These are phyloP conservation scores for Genyomyrus donnyi DNA, from an alignment of 2,113 vertebrate genomes.

Conservation along the genomic window DNA sequence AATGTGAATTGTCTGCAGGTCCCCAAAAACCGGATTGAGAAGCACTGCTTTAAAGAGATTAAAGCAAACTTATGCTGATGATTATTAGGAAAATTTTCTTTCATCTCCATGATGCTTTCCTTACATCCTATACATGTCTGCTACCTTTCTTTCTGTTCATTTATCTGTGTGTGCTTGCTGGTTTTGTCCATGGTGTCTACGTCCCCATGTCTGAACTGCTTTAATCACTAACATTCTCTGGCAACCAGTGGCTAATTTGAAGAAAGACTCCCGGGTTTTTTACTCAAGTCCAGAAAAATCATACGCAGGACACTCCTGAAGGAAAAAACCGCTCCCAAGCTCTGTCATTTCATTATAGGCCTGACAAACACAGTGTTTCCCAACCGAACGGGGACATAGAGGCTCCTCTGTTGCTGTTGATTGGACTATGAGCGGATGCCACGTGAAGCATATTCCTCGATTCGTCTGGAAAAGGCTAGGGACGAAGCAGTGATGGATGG, in stretches of 20 bases:
- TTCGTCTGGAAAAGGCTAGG: neutral
- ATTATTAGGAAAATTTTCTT: neutral
- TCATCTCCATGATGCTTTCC: neutral
- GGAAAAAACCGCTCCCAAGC: neutral
- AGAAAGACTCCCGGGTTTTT: neutral
- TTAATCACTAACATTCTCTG: conserved; percentile 1
- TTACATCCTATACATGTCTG: neutral
- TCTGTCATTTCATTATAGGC: neutral
- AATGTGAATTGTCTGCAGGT: neutral
- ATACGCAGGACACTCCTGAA: neutral
- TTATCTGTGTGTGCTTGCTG: neutral
- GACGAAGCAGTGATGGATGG: conserved; percentile 12
- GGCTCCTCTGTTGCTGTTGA: neutral
- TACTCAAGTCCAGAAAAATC: neutral
- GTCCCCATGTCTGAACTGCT: neutral
- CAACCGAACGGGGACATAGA: neutral
- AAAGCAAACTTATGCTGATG: neutral
- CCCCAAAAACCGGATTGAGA: neutral
- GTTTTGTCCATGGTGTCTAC: neutral
- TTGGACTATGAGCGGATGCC: neutral
- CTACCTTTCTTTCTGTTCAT: neutral
- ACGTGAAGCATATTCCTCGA: neutral
- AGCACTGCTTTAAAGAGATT: neutral
- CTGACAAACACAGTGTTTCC: neutral
- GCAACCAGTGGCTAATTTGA: neutral